Evolutionary conservation across 2,797 vertebrate species (phyloP).

Genomic region (Coregonus suidteri): DNA sequence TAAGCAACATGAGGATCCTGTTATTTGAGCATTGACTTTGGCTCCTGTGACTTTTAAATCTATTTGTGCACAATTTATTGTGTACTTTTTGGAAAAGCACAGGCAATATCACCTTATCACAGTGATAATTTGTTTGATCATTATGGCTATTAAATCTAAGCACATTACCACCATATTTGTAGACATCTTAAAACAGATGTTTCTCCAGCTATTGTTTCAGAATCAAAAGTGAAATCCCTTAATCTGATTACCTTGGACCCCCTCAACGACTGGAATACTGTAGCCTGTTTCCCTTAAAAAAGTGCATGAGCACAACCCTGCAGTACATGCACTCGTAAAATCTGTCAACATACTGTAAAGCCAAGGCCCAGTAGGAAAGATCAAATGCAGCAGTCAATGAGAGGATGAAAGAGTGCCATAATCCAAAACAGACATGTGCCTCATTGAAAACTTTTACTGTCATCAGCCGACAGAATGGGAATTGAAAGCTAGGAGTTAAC

Average conservation of each 20-base stretch:
- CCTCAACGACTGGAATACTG: slow-evolving; percentile 45
- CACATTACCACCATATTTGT: background rate
- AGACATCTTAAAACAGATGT: slow-evolving; percentile 27
- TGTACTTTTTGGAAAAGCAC: too few relatives aligned
- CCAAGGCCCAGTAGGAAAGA: slow-evolving; percentile 53
- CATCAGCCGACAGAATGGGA: slow-evolving; percentile 29
- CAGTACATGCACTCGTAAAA: slow-evolving; percentile 52
- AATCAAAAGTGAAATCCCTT: slow-evolving; percentile 38
- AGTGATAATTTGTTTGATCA: too few relatives aligned
- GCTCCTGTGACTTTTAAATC: too few relatives aligned
- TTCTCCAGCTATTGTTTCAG: slow-evolving; percentile 3
- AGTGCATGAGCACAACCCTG: slow-evolving; percentile 12
- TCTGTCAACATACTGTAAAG: slow-evolving; percentile 63
- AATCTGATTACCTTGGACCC: slow-evolving; percentile 50
- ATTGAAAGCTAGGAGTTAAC: slow-evolving; percentile 23
- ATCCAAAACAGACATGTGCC: slow-evolving; percentile 41
- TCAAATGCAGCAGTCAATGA: slow-evolving; percentile 55
- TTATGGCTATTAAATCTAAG: background rate
- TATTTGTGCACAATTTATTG: too few relatives aligned
- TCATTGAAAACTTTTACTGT: slow-evolving; percentile 17
- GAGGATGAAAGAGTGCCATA: slow-evolving; percentile 50
- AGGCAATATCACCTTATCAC: too few relatives aligned
- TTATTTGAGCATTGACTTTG: too few relatives aligned
- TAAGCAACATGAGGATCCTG: too few relatives aligned
- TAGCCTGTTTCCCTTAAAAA: slow-evolving; percentile 20